Evolutionary conservation across 2,113 vertebrate species (phyloP).

Genomic region (Seriola dumerili): DNA sequence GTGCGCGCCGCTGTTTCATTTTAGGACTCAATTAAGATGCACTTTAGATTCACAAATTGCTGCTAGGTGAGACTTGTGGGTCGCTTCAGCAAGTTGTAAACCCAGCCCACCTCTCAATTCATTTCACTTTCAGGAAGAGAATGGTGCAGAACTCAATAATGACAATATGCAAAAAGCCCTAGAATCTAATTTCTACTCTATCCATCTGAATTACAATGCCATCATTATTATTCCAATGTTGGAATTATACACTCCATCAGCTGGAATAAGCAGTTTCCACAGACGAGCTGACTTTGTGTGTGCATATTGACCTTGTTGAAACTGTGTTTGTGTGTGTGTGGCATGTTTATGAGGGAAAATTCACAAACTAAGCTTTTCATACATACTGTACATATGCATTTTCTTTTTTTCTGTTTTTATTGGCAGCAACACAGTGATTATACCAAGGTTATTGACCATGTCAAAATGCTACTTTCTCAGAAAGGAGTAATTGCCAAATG

Average conservation of each 20-base stretch:
- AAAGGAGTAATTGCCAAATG: slow-evolving; percentile 33
- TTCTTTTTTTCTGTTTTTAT: not conserved
- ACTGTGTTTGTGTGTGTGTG: slow-evolving; percentile 1
- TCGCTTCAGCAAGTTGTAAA: slow-evolving; percentile 51
- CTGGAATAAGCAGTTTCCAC: slow-evolving; percentile 77
- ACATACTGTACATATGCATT: not conserved
- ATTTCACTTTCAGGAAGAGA: slow-evolving; percentile 65
- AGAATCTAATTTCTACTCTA: slow-evolving; percentile 76
- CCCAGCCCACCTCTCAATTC: slow-evolving; percentile 61
- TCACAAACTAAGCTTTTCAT: slow-evolving; percentile 21
- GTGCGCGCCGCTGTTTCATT: slow-evolving; percentile 20
- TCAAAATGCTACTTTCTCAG: slow-evolving; percentile 45
- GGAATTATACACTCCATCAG: slow-evolving; percentile 80
- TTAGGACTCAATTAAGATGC: slow-evolving; percentile 49
- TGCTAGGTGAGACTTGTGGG: slow-evolving; percentile 49
- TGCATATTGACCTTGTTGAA: slow-evolving; percentile 42
- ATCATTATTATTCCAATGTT: slow-evolving; percentile 80
- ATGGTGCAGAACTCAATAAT: slow-evolving; percentile 70
- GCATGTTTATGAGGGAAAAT: slow-evolving; percentile 44
- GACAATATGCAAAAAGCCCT: slow-evolving; percentile 75
- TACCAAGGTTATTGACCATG: slow-evolving; percentile 19
- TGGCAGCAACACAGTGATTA: slow-evolving; percentile 19
- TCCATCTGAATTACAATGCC: slow-evolving; percentile 81
- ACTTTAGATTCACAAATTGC: slow-evolving; percentile 43
- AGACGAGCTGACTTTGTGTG: slow-evolving; percentile 52